Percentiles rank a stretch among this genome's conserved stretches.
Evolutionary conservation across 2,113 vertebrate genomes (phyloP).

Genomic region (Alouatta palliata): DNA sequence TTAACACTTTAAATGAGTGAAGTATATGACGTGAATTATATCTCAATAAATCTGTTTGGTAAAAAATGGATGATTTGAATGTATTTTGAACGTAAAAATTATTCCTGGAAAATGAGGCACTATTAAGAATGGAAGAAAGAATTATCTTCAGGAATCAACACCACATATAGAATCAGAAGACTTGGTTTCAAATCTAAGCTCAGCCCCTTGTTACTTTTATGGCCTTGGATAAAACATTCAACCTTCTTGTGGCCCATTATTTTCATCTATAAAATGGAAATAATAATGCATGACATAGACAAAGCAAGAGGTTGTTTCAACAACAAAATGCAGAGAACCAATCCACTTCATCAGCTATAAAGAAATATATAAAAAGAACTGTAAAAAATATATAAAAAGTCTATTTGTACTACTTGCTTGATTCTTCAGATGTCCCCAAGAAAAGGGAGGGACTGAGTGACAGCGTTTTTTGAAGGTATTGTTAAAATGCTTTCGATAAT

Average conservation of each 20-base stretch:
- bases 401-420: neutral
- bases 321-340: neutral
- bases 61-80: neutral
- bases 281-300: neutral
- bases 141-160: neutral
- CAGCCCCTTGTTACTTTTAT: neutral
- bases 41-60: neutral
- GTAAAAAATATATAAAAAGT: neutral
- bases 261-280: neutral
- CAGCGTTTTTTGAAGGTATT: neutral
- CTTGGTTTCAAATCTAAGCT: neutral
- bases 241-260: neutral
- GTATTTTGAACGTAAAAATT: neutral
- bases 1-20: neutral
- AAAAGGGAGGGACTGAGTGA: neutral
- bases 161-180: neutral
- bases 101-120: neutral
- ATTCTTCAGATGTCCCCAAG: neutral
- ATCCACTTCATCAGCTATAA: neutral
- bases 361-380: neutral
- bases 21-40: neutral
- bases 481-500: neutral
- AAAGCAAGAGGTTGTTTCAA: neutral
- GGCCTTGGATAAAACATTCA: neutral
- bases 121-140: neutral